phyloP scores from a whole-genome alignment of 2,888 invertebrate species.

The Plagodis dolabraria region DNA sequence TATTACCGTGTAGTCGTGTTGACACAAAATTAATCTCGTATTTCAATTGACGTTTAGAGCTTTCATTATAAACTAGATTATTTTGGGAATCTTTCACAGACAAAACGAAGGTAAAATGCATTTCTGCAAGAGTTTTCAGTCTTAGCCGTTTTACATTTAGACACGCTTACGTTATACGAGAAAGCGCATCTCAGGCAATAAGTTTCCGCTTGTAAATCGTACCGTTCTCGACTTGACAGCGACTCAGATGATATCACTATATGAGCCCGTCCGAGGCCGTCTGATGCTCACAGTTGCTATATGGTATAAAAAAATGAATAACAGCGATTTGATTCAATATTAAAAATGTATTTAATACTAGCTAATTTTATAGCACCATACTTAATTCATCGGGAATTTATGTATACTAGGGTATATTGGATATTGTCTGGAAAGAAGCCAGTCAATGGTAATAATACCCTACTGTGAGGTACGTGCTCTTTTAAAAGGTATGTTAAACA shows the following conservation, averaged over 20 bases:
- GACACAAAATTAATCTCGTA: too few relatives aligned
- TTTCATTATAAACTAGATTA: neutral
- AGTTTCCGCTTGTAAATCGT: slow-evolving; percentile 51
- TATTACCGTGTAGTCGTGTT: too few relatives aligned
- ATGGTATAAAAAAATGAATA: slow-evolving; percentile 2
- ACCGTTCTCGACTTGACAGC: slow-evolving; percentile 44
- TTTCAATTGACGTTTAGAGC: too few relatives aligned
- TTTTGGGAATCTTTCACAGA: neutral
- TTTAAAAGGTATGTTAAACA: too few relatives aligned
- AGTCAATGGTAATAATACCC: too few relatives aligned
- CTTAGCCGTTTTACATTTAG: slow-evolving; percentile 17
- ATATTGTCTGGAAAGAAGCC: too few relatives aligned
- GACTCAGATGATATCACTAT: slow-evolving; percentile 49
- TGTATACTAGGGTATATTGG: too few relatives aligned
- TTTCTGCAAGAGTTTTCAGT: neutral
- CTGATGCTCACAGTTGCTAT: slow-evolving; percentile 10
- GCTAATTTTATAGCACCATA: too few relatives aligned
- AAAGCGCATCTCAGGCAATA: slow-evolving; percentile 45
- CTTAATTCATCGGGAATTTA: too few relatives aligned
- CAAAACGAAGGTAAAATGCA: too few relatives aligned
- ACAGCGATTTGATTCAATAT: slow-evolving; percentile 7
- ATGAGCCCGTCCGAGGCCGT: slow-evolving; percentile 28
- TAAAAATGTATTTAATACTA: too few relatives aligned
- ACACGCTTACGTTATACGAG: slow-evolving; percentile 33
- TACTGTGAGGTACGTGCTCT: too few relatives aligned